A percentile compares a stretch with the other conserved stretches of the same genome.
Conservation (phyloP, 2,797 vertebrate species). For the Helarctos malayanus region DNA sequence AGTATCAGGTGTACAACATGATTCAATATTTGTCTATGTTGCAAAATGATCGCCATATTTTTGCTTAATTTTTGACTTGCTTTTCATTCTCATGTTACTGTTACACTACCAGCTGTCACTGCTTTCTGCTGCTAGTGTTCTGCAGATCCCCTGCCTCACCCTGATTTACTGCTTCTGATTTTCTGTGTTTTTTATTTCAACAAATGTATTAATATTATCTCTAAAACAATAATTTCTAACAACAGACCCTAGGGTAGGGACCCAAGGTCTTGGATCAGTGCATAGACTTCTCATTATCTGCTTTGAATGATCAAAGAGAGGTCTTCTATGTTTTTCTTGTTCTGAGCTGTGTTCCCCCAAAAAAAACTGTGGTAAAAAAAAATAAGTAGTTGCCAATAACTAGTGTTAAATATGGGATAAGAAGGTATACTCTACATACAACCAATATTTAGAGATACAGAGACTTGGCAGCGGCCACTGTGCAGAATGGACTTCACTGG, state of each 20-base stretch:
- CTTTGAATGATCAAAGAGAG: background rate
- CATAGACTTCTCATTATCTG: background rate
- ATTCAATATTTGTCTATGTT: background rate
- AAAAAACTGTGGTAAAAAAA: background rate
- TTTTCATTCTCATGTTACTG: background rate
- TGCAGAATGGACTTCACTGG: background rate
- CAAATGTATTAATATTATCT: background rate
- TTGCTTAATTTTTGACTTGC: background rate
- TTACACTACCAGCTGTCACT: background rate
- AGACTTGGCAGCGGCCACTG: background rate
- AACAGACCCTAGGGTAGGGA: background rate
- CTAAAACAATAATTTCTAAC: slow-evolving; percentile 24
- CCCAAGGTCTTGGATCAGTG: background rate
- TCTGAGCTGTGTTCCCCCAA: slow-evolving; percentile 5
- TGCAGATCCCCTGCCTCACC: background rate
- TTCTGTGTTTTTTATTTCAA: background rate
- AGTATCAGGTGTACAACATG: background rate
- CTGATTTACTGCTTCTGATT: background rate
- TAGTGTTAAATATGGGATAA: background rate
- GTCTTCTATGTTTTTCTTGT: slow-evolving; percentile 23
- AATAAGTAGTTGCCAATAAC: slow-evolving; percentile 21
- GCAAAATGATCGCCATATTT: background rate
- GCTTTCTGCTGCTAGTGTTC: background rate
- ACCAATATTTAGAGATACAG: background rate
- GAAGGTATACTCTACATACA: background rate